Evolutionary conservation across 2,888 invertebrate species (phyloP).

Genomic region (Heliconius aoede): DNA sequence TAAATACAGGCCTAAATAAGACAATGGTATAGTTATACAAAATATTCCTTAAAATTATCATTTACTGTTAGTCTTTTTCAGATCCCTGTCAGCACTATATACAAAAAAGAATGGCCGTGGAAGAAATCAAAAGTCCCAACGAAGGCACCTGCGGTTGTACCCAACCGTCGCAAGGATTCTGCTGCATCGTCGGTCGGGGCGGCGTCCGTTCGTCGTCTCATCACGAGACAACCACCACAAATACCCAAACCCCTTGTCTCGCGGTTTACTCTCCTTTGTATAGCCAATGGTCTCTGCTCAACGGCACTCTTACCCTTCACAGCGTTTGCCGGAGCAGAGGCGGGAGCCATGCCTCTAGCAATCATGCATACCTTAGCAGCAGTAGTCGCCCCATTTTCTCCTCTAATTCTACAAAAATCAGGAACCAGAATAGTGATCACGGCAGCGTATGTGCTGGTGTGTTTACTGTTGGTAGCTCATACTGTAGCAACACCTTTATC

Average conservation of each 20-base stretch:
- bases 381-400: constrained; percentile 78
- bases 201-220: constrained; percentile 89
- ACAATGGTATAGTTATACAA: background rate
- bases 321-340: constrained; percentile 77
- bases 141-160: constrained; percentile 53
- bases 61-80: constrained; percentile 46
- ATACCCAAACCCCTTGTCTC: constrained; percentile 77
- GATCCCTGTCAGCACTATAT: constrained; percentile 75
- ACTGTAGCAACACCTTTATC: constrained; percentile 69
- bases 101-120: constrained; percentile 80
- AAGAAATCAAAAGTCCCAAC: constrained; percentile 66
- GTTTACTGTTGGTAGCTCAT: constrained; percentile 85
- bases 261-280: constrained; percentile 81
- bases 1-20: background rate
- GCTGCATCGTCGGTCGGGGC: constrained; percentile 89
- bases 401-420: constrained; percentile 73
- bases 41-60: background rate
- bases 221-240: constrained; percentile 81
- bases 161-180: constrained; percentile 85
- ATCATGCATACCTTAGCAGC: constrained; percentile 85
- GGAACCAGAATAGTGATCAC: constrained; percentile 72
- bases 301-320: constrained; percentile 86
- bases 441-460: constrained; percentile 81
- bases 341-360: constrained; percentile 86
- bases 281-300: constrained; percentile 85